Evolutionary conservation across 2,113 vertebrate species (phyloP).

Genomic region (Anoplopoma fimbria): DNA sequence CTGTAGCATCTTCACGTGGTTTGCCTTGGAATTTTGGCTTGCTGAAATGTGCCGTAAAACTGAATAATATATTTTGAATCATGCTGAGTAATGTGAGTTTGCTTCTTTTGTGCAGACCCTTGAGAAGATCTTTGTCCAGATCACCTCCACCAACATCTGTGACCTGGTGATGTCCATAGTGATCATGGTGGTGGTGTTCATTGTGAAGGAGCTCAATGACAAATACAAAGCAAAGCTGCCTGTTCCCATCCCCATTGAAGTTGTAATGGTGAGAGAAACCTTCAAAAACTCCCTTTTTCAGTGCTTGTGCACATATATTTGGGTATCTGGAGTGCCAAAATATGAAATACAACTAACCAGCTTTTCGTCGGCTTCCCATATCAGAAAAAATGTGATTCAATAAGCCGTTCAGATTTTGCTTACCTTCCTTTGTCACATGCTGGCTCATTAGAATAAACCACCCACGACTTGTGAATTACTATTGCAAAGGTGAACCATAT

Average conservation of each 20-base stretch:
- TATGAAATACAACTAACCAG: neutral
- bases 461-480: neutral
- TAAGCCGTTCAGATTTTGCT: neutral
- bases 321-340: neutral
- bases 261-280: constrained; percentile 87
- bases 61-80: neutral
- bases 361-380: neutral
- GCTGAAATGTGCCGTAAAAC: neutral
- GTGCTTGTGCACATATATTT: neutral
- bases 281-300: neutral
- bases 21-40: neutral
- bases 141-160: constrained; percentile 87
- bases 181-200: constrained; percentile 87
- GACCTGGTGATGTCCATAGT: constrained; percentile 91
- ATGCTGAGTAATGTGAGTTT: neutral
- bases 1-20: neutral
- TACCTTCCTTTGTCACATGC: neutral
- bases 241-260: constrained; percentile 92
- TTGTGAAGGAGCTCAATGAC: constrained; percentile 93
- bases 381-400: neutral
- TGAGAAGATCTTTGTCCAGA: constrained; percentile 85
- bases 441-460: neutral
- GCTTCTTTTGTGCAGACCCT: constrained; percentile 82
- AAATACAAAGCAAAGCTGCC: constrained; percentile 91
- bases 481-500: neutral